These are phyloP conservation scores for Diplazon laetatorius DNA, from an alignment of 2,888 invertebrate species.

Conservation along the genomic window DNA sequence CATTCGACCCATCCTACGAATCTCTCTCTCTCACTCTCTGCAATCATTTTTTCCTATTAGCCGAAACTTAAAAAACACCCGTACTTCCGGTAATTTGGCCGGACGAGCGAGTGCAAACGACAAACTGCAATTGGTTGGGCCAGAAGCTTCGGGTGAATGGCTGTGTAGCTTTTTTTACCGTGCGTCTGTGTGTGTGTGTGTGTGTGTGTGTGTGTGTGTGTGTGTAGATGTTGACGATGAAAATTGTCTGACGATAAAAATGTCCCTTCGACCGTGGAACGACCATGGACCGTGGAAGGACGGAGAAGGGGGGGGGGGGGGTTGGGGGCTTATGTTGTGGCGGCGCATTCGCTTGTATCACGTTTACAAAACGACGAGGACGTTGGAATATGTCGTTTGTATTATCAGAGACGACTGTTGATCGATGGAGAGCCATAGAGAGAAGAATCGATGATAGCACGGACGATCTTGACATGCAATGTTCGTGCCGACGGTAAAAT, in stretches of 20 bases:
- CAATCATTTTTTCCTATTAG: slow-evolving; percentile 78
- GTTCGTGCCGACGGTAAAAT: slow-evolving; percentile 61
- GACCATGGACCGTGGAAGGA: slow-evolving; percentile 1
- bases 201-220: slow-evolving; percentile 17
- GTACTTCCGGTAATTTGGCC: slow-evolving; percentile 77
- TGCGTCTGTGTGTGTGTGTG: not conserved
- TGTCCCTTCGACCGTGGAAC: slow-evolving; percentile 9
- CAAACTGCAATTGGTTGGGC: slow-evolving; percentile 63
- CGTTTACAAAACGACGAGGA: slow-evolving; percentile 37
- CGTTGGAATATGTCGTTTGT: slow-evolving; percentile 34
- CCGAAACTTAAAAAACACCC: slow-evolving; percentile 77
- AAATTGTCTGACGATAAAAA: slow-evolving; percentile 57
- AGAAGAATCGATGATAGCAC: not conserved
- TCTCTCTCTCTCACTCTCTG: slow-evolving; percentile 25
- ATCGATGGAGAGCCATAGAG: not conserved
- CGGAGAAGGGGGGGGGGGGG: not conserved
- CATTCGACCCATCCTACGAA: too few species aligned
- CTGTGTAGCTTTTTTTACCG: not conserved
- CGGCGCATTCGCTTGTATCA: slow-evolving; percentile 3
- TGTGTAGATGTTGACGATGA: slow-evolving; percentile 23
- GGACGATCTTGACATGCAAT: slow-evolving; percentile 25
- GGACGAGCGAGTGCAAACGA: slow-evolving; percentile 62
- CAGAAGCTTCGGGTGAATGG: slow-evolving; percentile 48
- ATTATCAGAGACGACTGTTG: slow-evolving; percentile 27
- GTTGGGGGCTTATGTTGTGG: not conserved